Percentiles rank a stretch among this genome's conserved stretches.
phyloP scores from a whole-genome alignment of 92 coral and sea anemone species.

The Palythoa caribaeorum region DNA sequence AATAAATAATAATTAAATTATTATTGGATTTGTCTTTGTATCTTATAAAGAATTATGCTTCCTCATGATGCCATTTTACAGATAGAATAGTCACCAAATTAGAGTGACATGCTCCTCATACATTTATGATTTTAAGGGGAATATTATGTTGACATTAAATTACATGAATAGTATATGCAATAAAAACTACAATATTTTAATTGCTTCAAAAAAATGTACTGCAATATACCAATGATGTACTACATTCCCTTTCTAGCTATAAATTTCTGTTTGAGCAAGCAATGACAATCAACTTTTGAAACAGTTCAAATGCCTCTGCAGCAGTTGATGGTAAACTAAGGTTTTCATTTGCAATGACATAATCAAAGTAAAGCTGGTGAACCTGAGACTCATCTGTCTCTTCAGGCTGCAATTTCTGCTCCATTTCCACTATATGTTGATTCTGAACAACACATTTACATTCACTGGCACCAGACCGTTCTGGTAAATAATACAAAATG shows the following conservation, averaged over 20 bases:
- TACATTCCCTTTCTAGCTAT: not conserved
- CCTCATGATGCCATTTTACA: not conserved
- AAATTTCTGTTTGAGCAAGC: conserved; percentile 31
- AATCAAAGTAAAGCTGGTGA: conserved; percentile 68
- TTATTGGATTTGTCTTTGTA: too few species aligned
- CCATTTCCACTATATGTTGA: conserved; percentile 42
- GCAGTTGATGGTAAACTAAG: conserved; percentile 59
- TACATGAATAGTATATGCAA: not conserved
- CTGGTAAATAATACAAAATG: conserved; percentile 70
- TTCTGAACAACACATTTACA: conserved; percentile 33
- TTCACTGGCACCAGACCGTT: conserved; percentile 65
- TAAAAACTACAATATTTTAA: not conserved
- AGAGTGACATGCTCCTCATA: not conserved
- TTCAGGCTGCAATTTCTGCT: conserved; percentile 52
- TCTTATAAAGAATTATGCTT: too few species aligned
- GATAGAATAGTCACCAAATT: not conserved
- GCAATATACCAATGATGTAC: conserved; percentile 4
- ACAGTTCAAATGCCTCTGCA: conserved; percentile 64
- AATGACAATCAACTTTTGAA: conserved; percentile 64
- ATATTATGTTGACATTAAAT: not conserved
- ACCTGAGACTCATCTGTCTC: conserved; percentile 41
- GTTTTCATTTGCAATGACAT: conserved; percentile 66
- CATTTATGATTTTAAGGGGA: not conserved
- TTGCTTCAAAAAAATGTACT: not conserved
- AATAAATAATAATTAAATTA: too few species aligned